Evolutionary conservation across 2,888 invertebrate genomes (phyloP).

Genomic region (Meganola albula): DNA sequence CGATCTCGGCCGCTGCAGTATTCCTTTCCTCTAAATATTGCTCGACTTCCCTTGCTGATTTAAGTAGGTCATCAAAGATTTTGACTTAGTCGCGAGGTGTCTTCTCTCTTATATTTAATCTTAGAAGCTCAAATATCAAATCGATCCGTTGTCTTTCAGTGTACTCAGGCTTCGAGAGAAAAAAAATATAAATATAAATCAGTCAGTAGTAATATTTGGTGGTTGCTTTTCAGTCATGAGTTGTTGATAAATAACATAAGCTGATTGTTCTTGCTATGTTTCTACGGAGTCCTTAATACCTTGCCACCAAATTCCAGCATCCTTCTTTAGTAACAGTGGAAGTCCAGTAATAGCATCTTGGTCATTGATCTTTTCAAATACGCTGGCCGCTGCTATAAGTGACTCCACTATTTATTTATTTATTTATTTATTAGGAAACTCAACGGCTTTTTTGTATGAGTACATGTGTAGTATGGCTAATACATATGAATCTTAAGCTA

Average conservation of each 20-base stretch:
- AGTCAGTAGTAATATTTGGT: conserved; percentile 7
- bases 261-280: conserved; percentile 9
- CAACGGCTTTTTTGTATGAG: too few species aligned
- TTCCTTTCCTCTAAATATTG: background rate
- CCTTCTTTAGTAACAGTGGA: conserved; percentile 3
- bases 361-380: conserved; percentile 6
- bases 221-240: conserved; percentile 8
- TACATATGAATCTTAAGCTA: too few species aligned
- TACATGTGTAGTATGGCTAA: too few species aligned
- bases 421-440: too few species aligned
- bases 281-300: conserved; percentile 6
- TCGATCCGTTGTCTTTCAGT: conserved; percentile 6
- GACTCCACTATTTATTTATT: conserved; percentile 7
- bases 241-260: conserved; percentile 13
- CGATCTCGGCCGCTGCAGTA: too few species aligned
- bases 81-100: background rate
- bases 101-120: conserved; percentile 6
- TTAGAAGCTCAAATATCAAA: conserved; percentile 8
- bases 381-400: conserved; percentile 5
- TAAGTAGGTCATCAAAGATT: conserved; percentile 5
- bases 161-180: conserved; percentile 3
- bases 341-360: conserved; percentile 3
- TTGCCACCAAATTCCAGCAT: conserved; percentile 10
- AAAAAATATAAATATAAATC: conserved; percentile 9
- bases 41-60: conserved; percentile 1